Base-by-base conservation (phyloP, 2,113 vertebrate species). In the Mustela nigripes region DNA sequence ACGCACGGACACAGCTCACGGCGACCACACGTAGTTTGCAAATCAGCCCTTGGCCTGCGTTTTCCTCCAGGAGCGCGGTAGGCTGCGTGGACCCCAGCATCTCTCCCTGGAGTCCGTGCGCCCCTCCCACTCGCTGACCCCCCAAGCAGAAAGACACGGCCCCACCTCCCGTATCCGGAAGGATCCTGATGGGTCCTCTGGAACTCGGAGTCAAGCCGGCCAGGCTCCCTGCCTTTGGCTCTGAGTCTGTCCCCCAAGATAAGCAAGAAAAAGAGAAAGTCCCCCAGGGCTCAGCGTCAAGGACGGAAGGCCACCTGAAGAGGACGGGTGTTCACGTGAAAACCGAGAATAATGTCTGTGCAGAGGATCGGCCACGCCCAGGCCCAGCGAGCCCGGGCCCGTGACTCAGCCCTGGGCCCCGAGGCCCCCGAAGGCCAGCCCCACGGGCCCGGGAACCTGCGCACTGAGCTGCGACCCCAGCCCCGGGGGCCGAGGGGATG, bases 101-200 rank as follows among this genome's bases (percentile, higher is more conserved):
- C 50, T 39, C 62, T 60, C 36, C 67, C 73, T 8, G 2, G 31
- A 36, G n/a, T 42, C 50, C 33, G 39, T 8, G 11, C 2, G 22
- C 45, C 12, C 48, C 31, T 22, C 69, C 24, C 0, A 0, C 11
- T 6, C 0, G 2, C 45, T 31, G 60, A 63, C 53, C 31, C 31
- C 0, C 2, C 42, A 19, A 11, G 15, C 26, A 19, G 15, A n/a
- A 36, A 24, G 12, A 67, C 58, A 9, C 45, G 3, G 26, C 24
- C 4, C 0, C 1, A 7, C 4, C 71, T 48, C 50, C n/a, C 18
- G 7, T 33, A 18, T 62, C 67, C 14, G 14, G 81, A 33, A 71
- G 26, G 62, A 45, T 8, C 62, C 39, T 62, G 21, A 19, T 12
- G 0, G 16, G 2, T 60, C 48, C 60, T 14, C 22, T 4, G 45